Percentiles rank a stretch among this genome's conserved stretches.
Conservation (phyloP, 1,140 invertebrate genomes). For the Pseudomyrmex gracilis region DNA sequence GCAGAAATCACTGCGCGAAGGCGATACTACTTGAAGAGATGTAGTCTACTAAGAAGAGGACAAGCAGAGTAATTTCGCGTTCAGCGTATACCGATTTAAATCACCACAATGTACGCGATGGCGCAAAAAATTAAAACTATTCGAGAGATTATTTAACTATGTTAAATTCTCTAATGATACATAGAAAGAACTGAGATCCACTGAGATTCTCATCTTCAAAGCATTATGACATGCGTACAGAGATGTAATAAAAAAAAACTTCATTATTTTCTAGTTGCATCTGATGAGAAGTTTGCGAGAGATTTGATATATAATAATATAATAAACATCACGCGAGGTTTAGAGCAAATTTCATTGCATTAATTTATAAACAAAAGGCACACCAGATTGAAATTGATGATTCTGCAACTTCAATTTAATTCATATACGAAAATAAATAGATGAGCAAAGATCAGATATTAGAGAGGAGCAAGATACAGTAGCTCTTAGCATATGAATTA, state of each 20-base stretch:
- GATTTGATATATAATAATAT: not conserved
- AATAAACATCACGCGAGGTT: conserved; percentile 3
- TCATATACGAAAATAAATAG: conserved; percentile 42
- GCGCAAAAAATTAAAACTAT: conserved; percentile 44
- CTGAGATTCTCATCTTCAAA: conserved; percentile 28
- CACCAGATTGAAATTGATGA: not conserved
- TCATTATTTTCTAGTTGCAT: conserved; percentile 32
- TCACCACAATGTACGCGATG: conserved; percentile 39
- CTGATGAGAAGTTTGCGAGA: not conserved
- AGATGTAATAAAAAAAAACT: conserved; percentile 31
- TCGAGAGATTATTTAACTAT: conserved; percentile 28
- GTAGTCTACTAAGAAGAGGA: conserved; percentile 57
- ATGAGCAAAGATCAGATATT: conserved; percentile 37
- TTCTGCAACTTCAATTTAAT: conserved; percentile 39
- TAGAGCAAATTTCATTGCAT: conserved; percentile 18
- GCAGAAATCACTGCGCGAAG: conserved; percentile 89
- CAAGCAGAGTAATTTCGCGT: conserved; percentile 68
- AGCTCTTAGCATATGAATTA: conserved; percentile 29
- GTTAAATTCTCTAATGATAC: conserved; percentile 62
- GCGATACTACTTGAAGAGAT: conserved; percentile 82
- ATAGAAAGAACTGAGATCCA: conserved; percentile 40
- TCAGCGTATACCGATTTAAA: conserved; percentile 57
- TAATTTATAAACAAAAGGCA: conserved; percentile 10
- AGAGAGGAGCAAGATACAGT: conserved; percentile 39
- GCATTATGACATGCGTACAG: conserved; percentile 67